Conservation (phyloP, 2,888 invertebrate species). For the Diaprepes abbreviatus region DNA sequence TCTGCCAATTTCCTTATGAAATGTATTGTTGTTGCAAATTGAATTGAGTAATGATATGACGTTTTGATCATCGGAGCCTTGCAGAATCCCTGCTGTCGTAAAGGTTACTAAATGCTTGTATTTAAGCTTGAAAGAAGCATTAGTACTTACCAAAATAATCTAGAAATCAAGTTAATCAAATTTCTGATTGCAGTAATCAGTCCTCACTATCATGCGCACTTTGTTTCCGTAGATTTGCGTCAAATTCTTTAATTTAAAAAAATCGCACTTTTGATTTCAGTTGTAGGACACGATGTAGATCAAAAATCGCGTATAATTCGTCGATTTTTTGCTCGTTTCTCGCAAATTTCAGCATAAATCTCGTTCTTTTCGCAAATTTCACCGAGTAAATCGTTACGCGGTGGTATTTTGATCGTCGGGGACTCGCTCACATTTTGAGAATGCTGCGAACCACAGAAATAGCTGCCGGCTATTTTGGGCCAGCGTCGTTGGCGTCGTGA, state of each 20-base stretch:
- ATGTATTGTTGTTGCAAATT: no score
- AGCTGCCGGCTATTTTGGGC: slow-evolving; percentile 46
- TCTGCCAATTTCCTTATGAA: no score
- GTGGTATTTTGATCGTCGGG: slow-evolving; percentile 41
- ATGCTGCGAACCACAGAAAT: slow-evolving; percentile 50
- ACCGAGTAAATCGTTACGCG: slow-evolving; percentile 33
- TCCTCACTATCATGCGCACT: slow-evolving; percentile 8
- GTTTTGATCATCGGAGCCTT: no score
- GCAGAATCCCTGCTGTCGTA: no score
- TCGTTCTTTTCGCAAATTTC: slow-evolving; percentile 11
- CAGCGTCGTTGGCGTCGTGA: slow-evolving; percentile 44
- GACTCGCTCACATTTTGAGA: slow-evolving; percentile 49
- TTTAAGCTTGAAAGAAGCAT: no score
- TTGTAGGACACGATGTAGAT: neutral
- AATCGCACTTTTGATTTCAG: neutral
- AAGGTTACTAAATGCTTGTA: no score
- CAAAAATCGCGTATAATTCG: neutral
- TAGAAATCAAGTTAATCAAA: neutral
- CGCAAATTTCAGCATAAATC: slow-evolving; percentile 26
- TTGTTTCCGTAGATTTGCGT: neutral
- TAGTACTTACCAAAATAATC: neutral
- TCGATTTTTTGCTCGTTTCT: slow-evolving; percentile 11
- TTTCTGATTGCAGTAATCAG: neutral
- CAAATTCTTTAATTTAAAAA: neutral
- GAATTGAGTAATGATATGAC: no score